Base-by-base conservation (phyloP, 1,140 invertebrate genomes). In the Drosophila oshimai region DNA sequence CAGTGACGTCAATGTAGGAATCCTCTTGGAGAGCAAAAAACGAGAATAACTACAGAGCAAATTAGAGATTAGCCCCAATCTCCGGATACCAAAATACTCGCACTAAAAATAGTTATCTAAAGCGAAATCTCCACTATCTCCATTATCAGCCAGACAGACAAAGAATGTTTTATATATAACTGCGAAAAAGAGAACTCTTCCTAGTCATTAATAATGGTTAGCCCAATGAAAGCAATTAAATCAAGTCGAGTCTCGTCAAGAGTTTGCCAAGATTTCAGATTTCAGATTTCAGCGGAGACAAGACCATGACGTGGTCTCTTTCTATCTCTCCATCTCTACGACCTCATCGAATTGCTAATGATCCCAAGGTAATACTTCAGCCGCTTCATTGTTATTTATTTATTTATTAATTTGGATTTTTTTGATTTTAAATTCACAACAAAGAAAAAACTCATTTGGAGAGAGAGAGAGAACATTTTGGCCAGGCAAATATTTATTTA, bases 191-290 rank as follows among this genome's bases (percentile, higher is more conserved):
- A 31, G 18, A 64, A 26, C 18, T 39, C 61, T 29, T n/a, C 22
- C 44, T 26, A 58, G 33, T 72, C 15, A 44, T 61, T 78, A 67
- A 41, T 72, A 76, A 81, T 72, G 28, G 78, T 80, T 80, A 83
- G 42, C 61, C 71, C 61, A 83, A 83, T 81, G 68, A 73, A 83
- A 77, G 74, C 78, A 83, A 83, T 83, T 83, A 83, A 83, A 69
- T 83, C 55, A 76, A 81, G 57, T 33, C 24, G 34, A 26, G 20
- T n/a, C 36, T 44, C 54, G 28, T 10, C 39, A 15, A 47, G 13
- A 41, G 33, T n/a, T 61, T 28, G 44, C 12, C 26, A 26, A 62
- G n/a, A n/a, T n/a, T n/a, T n/a, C n/a, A 64, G 20, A 62, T 64
- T 49, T 55, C n/a, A n/a, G n/a, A n/a, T n/a, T 57, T 10, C 2